Evolutionary conservation across 1,140 invertebrate genomes (phyloP), one percentile per base, ranked within the genome.

Genomic region (Rhopalosiphum padi): DNA sequence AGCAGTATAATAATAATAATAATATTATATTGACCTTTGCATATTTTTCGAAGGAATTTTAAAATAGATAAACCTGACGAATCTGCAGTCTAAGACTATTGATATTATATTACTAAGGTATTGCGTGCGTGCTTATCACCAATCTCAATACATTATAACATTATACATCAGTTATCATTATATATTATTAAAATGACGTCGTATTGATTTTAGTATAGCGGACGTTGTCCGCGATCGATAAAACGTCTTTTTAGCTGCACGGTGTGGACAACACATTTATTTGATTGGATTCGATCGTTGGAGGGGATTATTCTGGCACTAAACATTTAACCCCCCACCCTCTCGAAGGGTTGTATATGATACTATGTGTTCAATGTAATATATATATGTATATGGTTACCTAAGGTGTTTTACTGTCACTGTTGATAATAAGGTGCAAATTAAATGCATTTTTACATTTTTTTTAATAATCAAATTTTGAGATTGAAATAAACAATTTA

Each of bases 31-130:
- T 77, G 60, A 77, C 60, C 60, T 77, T 77, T 77, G 60, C 30
- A 77, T 77, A 77, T 77, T 77, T 68, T n/a, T 77, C 60, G 60
- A 77, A 77, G 60, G 60, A 77, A 77, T 77, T 77, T 77, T n/a
- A 77, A 77, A 77, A n/a, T n/a, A n/a, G 60, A 77, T 77, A 77
- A 77, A n/a, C 60, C 15, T 77, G 60, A 77, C 18, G 60, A 77
- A 77, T 77, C n/a, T 77, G 60, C 60, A n/a, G 30, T 77, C n/a
- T 77, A 77, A 77, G 60, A 77, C n/a, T 77, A 77, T n/a, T 68
- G 60, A 68, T 68, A 68, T 68, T 68, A n/a, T 68, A 68, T 68
- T 68, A 68, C 60, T n/a, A 18, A 68, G 60, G 30, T 68, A 68
- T 68, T 68, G 15, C 30, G 60, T 68, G 4, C 30, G 9, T 18